phyloP scores from a whole-genome alignment of 2,113 vertebrate genomes.

The Syrrhaptes paradoxus region DNA sequence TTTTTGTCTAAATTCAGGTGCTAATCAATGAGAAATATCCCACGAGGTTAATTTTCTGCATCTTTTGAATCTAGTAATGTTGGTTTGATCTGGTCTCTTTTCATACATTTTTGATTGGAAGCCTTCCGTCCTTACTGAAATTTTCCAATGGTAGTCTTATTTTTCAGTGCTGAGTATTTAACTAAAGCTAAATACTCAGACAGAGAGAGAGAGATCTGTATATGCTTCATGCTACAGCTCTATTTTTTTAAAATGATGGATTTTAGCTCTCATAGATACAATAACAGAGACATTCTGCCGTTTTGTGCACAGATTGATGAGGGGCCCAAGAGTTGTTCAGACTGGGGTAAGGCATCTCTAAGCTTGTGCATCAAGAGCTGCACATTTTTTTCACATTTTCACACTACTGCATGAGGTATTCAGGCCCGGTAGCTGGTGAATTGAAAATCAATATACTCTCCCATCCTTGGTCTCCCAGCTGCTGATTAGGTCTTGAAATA shows the following conservation, averaged over 20 bases:
- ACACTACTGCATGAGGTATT: neutral
- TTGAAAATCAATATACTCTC: neutral
- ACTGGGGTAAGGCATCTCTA: neutral
- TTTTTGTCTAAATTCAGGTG: neutral
- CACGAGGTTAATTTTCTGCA: neutral
- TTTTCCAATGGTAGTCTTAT: neutral
- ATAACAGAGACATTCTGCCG: neutral
- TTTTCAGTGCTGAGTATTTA: neutral
- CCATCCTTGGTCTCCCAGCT: neutral
- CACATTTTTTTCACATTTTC: neutral
- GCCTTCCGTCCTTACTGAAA: neutral
- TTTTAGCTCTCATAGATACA: neutral
- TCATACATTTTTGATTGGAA: neutral
- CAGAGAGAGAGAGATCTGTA: neutral
- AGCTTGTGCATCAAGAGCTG: neutral
- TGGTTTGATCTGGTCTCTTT: neutral
- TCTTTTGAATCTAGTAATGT: neutral
- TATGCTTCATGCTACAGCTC: neutral
- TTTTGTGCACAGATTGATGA: neutral
- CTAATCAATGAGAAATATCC: neutral
- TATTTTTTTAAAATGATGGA: neutral
- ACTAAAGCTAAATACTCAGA: neutral
- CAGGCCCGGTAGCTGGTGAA: neutral
- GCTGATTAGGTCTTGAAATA: neutral
- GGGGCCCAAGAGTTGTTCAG: neutral